A percentile compares a stretch with the other conserved stretches of the same genome.
Conservation (phyloP, 2,113 vertebrate species). For the Sceloporus undulatus region DNA sequence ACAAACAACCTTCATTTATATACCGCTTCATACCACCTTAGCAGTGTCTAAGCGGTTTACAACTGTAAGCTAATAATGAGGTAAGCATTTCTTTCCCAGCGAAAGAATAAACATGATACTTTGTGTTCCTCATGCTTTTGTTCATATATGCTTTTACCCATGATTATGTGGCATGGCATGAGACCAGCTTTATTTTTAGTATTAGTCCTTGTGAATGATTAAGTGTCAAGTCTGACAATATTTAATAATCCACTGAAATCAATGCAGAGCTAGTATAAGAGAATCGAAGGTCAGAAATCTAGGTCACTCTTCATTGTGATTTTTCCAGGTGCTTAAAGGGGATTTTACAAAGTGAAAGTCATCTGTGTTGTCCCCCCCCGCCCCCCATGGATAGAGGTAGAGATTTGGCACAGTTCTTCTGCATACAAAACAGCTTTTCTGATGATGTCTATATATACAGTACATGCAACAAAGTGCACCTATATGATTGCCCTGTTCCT, state of each 20-base stretch:
- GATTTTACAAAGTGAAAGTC: background rate
- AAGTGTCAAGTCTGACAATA: conserved; percentile 5
- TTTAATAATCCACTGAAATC: conserved; percentile 20
- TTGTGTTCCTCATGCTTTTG: background rate
- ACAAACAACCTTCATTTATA: too few species aligned
- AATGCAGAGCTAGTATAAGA: conserved; percentile 16
- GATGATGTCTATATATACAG: background rate
- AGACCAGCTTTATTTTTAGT: conserved; percentile 5
- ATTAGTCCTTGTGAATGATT: conserved; percentile 17
- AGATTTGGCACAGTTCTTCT: too few species aligned
- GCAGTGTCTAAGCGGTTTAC: too few species aligned
- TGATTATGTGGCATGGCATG: background rate
- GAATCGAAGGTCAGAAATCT: conserved; percentile 13
- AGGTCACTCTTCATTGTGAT: conserved; percentile 1
- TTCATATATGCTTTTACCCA: too few species aligned
- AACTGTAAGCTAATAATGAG: too few species aligned
- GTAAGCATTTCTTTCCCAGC: background rate
- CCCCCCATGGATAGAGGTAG: too few species aligned
- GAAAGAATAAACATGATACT: background rate
- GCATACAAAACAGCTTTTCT: background rate
- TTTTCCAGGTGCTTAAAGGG: conserved; percentile 9
- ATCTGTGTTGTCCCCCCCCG: background rate
- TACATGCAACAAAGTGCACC: background rate
- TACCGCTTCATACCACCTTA: too few species aligned
- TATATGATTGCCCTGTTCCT: background rate